These are phyloP conservation scores for Calliopum simillimum DNA, from an alignment of 2,888 invertebrate genomes.

Conservation along the genomic window DNA sequence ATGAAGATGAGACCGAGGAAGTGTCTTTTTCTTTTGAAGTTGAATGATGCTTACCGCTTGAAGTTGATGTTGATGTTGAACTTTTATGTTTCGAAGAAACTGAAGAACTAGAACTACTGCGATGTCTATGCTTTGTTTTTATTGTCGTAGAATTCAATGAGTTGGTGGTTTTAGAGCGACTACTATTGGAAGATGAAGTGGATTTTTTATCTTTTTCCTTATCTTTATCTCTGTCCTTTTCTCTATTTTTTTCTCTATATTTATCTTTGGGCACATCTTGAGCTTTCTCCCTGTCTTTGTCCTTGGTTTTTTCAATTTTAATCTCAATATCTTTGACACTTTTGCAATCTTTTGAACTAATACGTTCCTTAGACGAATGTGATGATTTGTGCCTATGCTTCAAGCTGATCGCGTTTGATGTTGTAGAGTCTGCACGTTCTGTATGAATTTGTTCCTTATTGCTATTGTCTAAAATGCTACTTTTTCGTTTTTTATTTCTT, in stretches of 20 bases:
- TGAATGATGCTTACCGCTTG: constrained; percentile 48
- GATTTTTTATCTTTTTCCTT: constrained; percentile 36
- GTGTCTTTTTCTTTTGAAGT: constrained; percentile 20
- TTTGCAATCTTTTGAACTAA: constrained; percentile 44
- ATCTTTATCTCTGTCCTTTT: constrained; percentile 39
- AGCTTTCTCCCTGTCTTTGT: too few species aligned
- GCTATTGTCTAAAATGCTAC: constrained; percentile 6
- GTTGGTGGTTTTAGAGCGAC: constrained; percentile 40
- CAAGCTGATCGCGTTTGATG: constrained; percentile 42
- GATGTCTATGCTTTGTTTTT: constrained; percentile 33
- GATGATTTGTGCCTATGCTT: constrained; percentile 45
- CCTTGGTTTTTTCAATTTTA: constrained; percentile 5
- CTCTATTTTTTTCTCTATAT: constrained; percentile 37
- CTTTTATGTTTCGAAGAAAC: constrained; percentile 46
- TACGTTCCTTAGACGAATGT: constrained; percentile 40
- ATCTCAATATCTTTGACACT: constrained; percentile 39
- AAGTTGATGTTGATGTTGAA: constrained; percentile 48
- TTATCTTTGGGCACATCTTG: constrained; percentile 25
- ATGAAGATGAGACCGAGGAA: constrained; percentile 41
- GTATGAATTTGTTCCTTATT: constrained; percentile 30
- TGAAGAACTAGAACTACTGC: constrained; percentile 43
- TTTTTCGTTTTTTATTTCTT: constrained; percentile 32
- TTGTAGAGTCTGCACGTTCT: constrained; percentile 38
- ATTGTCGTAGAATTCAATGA: constrained; percentile 31
- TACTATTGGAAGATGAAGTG: constrained; percentile 21